A percentile compares a stretch with the other conserved stretches of the same genome.
Evolutionary conservation across 2,113 vertebrate genomes (phyloP).

Genomic region (Catagonus wagneri): DNA sequence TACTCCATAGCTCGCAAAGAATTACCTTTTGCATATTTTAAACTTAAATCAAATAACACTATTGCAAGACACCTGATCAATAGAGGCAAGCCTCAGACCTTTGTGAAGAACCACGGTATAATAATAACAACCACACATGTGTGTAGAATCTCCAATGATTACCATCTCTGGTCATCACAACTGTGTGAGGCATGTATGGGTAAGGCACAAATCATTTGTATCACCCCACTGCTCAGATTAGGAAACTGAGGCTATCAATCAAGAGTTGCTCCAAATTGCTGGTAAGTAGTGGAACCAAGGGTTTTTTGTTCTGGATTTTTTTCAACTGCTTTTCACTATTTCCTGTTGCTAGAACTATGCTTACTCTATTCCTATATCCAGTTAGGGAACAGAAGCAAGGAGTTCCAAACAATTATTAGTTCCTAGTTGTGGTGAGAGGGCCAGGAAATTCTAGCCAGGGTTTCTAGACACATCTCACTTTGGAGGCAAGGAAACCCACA

Average conservation of each 20-base stretch:
- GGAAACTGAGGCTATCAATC: neutral
- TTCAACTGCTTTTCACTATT: neutral
- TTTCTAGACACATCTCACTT: neutral
- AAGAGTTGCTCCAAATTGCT: neutral
- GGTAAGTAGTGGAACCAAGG: neutral
- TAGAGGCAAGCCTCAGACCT: neutral
- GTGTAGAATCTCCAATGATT: neutral
- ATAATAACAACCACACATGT: neutral
- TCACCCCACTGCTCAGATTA: neutral
- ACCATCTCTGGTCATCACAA: neutral
- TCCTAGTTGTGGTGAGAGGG: neutral
- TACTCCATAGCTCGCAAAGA: neutral
- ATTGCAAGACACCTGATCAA: neutral
- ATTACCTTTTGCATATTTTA: constrained; percentile 32
- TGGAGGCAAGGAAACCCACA: neutral
- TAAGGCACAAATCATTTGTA: neutral
- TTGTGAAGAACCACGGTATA: neutral
- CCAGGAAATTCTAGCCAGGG: neutral
- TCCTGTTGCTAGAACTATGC: neutral
- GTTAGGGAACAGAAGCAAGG: neutral
- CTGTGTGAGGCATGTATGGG: neutral
- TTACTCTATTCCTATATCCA: neutral
- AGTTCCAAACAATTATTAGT: neutral
- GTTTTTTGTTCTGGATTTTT: neutral
- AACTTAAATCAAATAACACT: constrained; percentile 11